Evolutionary conservation across 1,140 invertebrate genomes (phyloP).

Genomic region (Drosophila kepulauana): DNA sequence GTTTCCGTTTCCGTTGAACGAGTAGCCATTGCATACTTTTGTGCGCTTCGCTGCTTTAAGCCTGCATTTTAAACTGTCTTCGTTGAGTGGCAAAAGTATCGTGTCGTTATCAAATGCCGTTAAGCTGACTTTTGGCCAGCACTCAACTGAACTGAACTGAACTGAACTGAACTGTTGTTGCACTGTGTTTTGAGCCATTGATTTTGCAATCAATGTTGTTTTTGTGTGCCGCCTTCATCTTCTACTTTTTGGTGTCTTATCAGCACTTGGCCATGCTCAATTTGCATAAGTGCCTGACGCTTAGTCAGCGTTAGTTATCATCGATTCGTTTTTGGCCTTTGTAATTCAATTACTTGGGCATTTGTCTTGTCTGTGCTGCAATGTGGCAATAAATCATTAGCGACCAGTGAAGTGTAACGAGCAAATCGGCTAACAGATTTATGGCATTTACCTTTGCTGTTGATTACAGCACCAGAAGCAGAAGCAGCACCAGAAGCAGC

Average conservation of each 20-base stretch:
- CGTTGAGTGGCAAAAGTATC: slow-evolving; percentile 13
- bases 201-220: slow-evolving; percentile 75
- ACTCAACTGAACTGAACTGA: slow-evolving; percentile 6
- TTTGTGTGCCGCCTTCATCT: slow-evolving; percentile 12
- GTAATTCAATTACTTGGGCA: slow-evolving; percentile 81
- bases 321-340: slow-evolving; percentile 51
- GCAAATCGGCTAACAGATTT: slow-evolving; percentile 57
- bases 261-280: slow-evolving; percentile 46
- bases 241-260: not conserved
- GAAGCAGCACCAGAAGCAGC: not conserved
- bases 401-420: slow-evolving; percentile 31
- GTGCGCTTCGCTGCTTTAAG: slow-evolving; percentile 51
- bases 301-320: slow-evolving; percentile 72
- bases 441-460: slow-evolving; percentile 46
- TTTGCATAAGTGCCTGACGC: slow-evolving; percentile 73
- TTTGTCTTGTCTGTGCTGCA: slow-evolving; percentile 65
- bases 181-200: slow-evolving; percentile 60
- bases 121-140: slow-evolving; percentile 63
- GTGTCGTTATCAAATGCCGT: slow-evolving; percentile 37
- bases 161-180: not conserved
- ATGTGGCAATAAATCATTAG: slow-evolving; percentile 71
- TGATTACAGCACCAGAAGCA: not conserved
- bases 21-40: slow-evolving; percentile 42
- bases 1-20: slow-evolving; percentile 45
- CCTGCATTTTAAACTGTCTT: slow-evolving; percentile 56